phyloP scores from a whole-genome alignment of 1,140 invertebrate species.

The Bombus impatiens region DNA sequence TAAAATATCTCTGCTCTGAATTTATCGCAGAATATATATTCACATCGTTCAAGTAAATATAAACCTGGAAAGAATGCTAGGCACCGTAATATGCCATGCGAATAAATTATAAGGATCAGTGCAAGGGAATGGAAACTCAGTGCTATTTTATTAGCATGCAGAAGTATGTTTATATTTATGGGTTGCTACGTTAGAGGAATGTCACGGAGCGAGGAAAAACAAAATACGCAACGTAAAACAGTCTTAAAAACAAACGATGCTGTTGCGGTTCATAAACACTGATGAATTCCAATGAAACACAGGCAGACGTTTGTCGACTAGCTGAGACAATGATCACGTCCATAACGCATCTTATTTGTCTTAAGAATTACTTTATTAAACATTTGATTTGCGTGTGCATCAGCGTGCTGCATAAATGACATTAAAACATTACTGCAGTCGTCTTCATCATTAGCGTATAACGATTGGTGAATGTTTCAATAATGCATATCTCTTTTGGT shows the following conservation, averaged over 20 bases:
- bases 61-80: background rate
- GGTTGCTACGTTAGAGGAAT: background rate
- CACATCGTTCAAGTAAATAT: background rate
- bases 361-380: background rate
- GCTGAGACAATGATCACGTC: too few species aligned
- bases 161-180: background rate
- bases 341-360: background rate
- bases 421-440: background rate
- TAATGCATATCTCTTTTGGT: background rate
- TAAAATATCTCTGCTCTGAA: background rate
- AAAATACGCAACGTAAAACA: background rate
- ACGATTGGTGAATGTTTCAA: background rate
- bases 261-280: background rate
- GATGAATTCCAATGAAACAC: background rate
- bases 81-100: background rate
- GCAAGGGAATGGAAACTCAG: background rate
- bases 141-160: conserved; percentile 1
- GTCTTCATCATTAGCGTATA: background rate
- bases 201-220: background rate
- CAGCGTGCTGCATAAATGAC: too few species aligned
- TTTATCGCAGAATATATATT: background rate
- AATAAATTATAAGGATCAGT: conserved; percentile 1
- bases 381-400: background rate
- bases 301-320: background rate
- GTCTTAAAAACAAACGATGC: background rate